Conservation (phyloP, 2,888 invertebrate species). For the Oligia fasciuncula region DNA sequence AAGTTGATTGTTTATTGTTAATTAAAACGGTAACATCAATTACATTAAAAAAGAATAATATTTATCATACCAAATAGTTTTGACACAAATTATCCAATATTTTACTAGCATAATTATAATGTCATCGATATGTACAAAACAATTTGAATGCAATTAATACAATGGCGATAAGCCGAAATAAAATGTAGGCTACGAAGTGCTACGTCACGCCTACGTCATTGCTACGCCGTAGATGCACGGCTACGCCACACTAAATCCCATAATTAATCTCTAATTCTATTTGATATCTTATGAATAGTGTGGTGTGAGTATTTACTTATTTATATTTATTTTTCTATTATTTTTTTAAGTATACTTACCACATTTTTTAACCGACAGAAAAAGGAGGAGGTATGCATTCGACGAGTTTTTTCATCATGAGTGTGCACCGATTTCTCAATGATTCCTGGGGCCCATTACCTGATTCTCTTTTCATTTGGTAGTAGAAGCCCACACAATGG, state of each 20-base stretch:
- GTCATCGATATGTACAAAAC: not conserved
- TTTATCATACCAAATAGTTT: not conserved
- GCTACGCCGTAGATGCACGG: conserved; percentile 40
- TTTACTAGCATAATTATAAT: no score
- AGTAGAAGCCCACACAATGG: not conserved
- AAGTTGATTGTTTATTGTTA: not conserved
- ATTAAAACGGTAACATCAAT: no score
- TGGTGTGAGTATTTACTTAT: not conserved
- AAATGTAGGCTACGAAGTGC: conserved; percentile 19
- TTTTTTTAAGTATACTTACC: not conserved
- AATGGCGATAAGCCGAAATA: not conserved
- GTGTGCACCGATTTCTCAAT: not conserved
- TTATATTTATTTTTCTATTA: no score
- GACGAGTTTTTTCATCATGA: not conserved
- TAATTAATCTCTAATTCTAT: not conserved
- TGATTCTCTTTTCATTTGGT: not conserved
- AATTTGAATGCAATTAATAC: not conserved
- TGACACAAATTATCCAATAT: no score
- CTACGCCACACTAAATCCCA: not conserved
- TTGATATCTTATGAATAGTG: not conserved
- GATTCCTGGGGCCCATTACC: not conserved
- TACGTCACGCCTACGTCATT: conserved; percentile 29
- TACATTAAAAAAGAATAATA: not conserved
- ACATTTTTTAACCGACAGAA: not conserved
- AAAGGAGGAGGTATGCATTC: no score